Conservation (phyloP, 1,140 invertebrate genomes). For the Bacillus rossius region DNA sequence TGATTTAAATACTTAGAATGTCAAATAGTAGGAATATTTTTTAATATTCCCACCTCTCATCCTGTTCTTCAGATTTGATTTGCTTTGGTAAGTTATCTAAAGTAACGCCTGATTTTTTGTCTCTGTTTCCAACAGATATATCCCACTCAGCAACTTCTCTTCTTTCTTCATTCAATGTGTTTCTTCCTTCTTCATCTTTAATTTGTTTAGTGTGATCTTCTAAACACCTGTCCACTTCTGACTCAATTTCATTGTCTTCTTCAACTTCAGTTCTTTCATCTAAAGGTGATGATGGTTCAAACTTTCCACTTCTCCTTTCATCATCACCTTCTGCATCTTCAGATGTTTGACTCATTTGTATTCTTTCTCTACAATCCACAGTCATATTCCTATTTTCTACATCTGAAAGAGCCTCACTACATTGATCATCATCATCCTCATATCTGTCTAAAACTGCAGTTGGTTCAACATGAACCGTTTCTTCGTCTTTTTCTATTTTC, state of each 20-base stretch:
- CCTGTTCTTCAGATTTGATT: conserved; percentile 34
- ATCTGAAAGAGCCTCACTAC: conserved; percentile 9
- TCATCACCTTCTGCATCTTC: conserved; percentile 3
- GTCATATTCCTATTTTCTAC: neutral
- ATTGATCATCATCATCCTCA: conserved; percentile 46
- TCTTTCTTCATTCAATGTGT: no score
- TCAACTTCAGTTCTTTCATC: no score
- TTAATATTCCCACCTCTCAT: conserved; percentile 42
- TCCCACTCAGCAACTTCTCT: no score
- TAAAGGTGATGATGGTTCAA: conserved; percentile 4
- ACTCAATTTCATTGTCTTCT: neutral
- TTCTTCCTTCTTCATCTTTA: neutral
- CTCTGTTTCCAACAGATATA: no score
- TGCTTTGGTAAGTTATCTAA: neutral
- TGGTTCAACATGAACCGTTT: conserved; percentile 65
- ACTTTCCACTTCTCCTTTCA: conserved; percentile 5
- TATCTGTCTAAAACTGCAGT: conserved; percentile 56
- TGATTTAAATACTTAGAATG: no score
- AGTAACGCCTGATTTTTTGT: no score
- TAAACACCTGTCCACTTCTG: neutral
- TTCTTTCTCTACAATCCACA: neutral
- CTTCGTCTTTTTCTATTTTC: conserved; percentile 50
- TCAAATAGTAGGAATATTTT: no score
- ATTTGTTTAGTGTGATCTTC: conserved; percentile 7
- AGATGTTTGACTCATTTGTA: neutral